Conservation (phyloP, 1,140 invertebrate genomes). For the Drosophila suzukii region DNA sequence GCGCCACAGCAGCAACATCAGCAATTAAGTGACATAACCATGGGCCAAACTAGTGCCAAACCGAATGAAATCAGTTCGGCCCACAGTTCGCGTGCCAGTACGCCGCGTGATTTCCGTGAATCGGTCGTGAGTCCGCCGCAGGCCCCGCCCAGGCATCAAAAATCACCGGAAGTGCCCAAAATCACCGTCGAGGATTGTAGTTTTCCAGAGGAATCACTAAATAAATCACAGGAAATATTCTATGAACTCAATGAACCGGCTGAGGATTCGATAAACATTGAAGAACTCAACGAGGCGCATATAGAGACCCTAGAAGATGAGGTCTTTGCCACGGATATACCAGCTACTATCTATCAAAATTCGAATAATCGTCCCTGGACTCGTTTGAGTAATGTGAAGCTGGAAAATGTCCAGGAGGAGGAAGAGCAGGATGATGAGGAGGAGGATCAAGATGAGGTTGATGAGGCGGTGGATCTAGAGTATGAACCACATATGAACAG, state of each 20-base stretch:
- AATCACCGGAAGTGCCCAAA: slow-evolving; percentile 62
- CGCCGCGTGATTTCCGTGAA: slow-evolving; percentile 76
- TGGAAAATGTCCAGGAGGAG: slow-evolving; percentile 77
- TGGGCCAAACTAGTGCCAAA: slow-evolving; percentile 79
- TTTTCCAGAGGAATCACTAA: slow-evolving; percentile 20
- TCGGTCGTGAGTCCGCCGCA: slow-evolving; percentile 54
- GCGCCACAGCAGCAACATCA: slow-evolving; percentile 27
- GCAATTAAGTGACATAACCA: slow-evolving; percentile 60
- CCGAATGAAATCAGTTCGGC: slow-evolving; percentile 56
- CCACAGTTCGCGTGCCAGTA: slow-evolving; percentile 61
- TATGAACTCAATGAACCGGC: slow-evolving; percentile 62
- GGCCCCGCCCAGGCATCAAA: slow-evolving; percentile 54
- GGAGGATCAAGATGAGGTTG: slow-evolving; percentile 53
- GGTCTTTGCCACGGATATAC: slow-evolving; percentile 70
- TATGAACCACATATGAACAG: slow-evolving; percentile 38
- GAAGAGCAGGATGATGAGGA: slow-evolving; percentile 64
- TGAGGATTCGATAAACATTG: slow-evolving; percentile 50
- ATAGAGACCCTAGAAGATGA: slow-evolving; percentile 66
- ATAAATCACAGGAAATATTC: slow-evolving; percentile 51
- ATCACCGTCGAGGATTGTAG: slow-evolving; percentile 80
- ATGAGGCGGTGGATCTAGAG: slow-evolving; percentile 55
- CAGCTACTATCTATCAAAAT: slow-evolving; percentile 69
- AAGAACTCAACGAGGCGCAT: slow-evolving; percentile 60
- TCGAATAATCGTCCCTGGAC: slow-evolving; percentile 58
- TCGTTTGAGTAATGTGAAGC: slow-evolving; percentile 71